Evolutionary conservation across 1,140 invertebrate genomes (phyloP), one percentile per base, ranked within the genome.

Genomic region (Cataglyphis hispanica): DNA sequence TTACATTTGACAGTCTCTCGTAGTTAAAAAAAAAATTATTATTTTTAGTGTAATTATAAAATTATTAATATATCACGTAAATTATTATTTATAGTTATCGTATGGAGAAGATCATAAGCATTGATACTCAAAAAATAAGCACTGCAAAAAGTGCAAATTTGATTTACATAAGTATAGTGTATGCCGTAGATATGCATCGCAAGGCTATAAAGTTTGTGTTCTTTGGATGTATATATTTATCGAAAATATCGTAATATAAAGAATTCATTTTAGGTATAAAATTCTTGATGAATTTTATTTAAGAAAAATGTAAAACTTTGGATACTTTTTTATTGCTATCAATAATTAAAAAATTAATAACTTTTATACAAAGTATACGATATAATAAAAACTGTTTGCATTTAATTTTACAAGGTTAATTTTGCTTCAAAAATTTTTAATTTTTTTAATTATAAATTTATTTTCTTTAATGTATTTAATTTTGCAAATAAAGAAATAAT

Each of bases 31-130:
- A 31, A 31, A 31, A 31, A 31, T n/a, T n/a, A 31, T 31, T 31
- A 31, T 31, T 31, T 31, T 31, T 31, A 31, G 31, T 31, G 31
- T 76, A 61, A 40, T 40, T 40, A 22, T 40, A 40, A 3, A 31
- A 69, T 53, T 37, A 61, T n/a, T 43, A 64, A n/a, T 6, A 34
- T 34, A 31, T 37, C 1, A 43, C 7, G 25, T 0, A 67, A n/a
- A n/a, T n/a, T n/a, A n/a, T n/a, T 40, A 31, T 58, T 81, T 81
- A 10, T 22, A 81, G 78, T 60, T 81, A 81, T 43, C 78, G 78
- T 46, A 72, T 81, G 19, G 50, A 81, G 2, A 53, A 4, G 22
- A 53, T 25, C 4, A 58, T 58, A 37, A 60, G 7, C 2, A 31
- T 22, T 1, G 1, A n/a, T 16, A 60, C 37, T 16, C n/a, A 1